These are phyloP conservation scores for Invenusta paracnida DNA, from an alignment of 2,888 invertebrate genomes.

Conservation along the genomic window DNA sequence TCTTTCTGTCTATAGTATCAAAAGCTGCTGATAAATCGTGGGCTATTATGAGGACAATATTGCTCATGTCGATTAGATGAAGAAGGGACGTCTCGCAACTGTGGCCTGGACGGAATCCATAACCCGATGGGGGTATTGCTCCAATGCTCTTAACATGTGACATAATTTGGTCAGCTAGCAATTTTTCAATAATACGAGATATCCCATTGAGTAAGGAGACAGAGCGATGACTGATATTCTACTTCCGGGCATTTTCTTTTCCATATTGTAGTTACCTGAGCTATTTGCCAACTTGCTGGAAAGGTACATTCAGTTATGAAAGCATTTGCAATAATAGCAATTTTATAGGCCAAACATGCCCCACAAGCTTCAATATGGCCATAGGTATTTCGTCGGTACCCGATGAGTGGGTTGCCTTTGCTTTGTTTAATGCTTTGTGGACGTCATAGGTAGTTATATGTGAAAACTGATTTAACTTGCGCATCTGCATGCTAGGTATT, in stretches of 20 bases:
- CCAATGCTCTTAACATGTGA: not conserved
- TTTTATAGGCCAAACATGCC: not conserved
- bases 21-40: not conserved
- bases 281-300: not conserved
- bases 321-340: not conserved
- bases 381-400: not conserved
- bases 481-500: not conserved
- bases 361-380: not conserved
- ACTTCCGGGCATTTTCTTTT: not conserved
- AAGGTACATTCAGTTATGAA: not conserved
- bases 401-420: not conserved
- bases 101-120: not conserved
- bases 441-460: not conserved
- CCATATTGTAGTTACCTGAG: not conserved
- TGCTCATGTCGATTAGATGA: not conserved
- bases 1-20: not conserved
- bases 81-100: not conserved
- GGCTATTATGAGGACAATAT: not conserved
- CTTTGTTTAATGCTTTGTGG: not conserved
- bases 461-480: not conserved
- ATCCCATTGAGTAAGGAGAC: not conserved
- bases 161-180: not conserved
- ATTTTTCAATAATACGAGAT: not conserved
- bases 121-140: not conserved
- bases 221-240: not conserved